Evolutionary conservation across 1,140 invertebrate species (phyloP), one percentile per base, ranked within the genome.

Genomic region (Apis dorsata): DNA sequence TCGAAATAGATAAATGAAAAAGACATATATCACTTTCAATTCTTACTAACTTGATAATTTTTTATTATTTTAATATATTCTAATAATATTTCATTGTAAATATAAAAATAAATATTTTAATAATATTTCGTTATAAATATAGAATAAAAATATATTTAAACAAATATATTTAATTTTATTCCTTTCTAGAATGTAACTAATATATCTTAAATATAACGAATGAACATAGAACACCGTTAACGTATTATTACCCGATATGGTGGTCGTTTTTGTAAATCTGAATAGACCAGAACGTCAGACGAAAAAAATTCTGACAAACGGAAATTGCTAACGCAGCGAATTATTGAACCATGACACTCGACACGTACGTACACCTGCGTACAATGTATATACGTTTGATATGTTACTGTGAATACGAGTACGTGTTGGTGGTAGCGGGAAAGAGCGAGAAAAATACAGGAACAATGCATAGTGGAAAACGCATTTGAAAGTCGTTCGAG

Each of bases 281-380:
- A 62, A 55, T 34, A 28, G 2, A 12, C 7, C 62, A 0, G 7
- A 11, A 13, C 24, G 49, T 60, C 12, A 66, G 21, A 60, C 68
- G 73, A 88, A 85, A 83, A 44, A 81, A 85, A 51, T 84, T 62
- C 79, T 65, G 81, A 66, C 78, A 81, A 85, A 80, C 86, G 86
- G 84, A 89, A 89, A 89, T 89, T 82, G 85, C 81, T 69, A 88
- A 84, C 84, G 74, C 57, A 44, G 69, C 79, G 88, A 89, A 88
- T 88, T 86, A 89, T 89, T 79, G 87, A 88, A 88, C 84, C 88
- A 75, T 86, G 85, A 68, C 81, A 66, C 24, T 55, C 21, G 66
- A 9, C 49, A 19, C 53, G 21, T 57, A 15, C 21, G 19, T 4
- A 19, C 12, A 3, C 11, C 1, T 49, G 13, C 9, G 17, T 60